phyloP scores from a whole-genome alignment of 2,797 vertebrate genomes.

The Glyptemys insculpta region DNA sequence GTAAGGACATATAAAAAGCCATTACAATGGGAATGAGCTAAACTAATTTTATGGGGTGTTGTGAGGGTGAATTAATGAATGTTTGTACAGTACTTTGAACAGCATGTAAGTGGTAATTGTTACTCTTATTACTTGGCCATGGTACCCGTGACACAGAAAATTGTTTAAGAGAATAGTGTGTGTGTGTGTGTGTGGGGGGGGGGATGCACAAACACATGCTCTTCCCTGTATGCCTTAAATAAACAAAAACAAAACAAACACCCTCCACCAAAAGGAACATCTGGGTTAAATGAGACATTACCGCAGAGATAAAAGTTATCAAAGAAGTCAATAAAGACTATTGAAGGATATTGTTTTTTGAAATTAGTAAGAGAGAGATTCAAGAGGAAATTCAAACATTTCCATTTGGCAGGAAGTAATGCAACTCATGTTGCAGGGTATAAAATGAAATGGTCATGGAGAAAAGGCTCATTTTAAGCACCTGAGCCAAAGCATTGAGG shows the following conservation, averaged over 20 bases:
- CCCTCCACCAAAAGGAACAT: neutral
- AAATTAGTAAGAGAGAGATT: neutral
- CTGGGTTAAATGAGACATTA: neutral
- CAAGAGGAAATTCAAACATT: neutral
- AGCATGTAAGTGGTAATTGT: neutral
- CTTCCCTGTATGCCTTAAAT: neutral
- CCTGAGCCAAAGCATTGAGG: slow-evolving; percentile 44
- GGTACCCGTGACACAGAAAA: neutral
- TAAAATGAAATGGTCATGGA: slow-evolving; percentile 29
- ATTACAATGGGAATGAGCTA: neutral
- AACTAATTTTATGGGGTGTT: neutral
- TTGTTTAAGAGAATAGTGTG: neutral
- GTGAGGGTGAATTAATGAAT: neutral
- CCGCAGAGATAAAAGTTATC: neutral
- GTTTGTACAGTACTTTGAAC: neutral
- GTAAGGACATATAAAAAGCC: neutral
- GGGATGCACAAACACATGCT: neutral
- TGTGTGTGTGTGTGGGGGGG: fast-evolving
- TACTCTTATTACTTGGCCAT: neutral
- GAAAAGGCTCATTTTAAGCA: slow-evolving; percentile 43
- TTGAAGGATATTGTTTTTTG: neutral
- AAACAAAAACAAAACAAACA: neutral
- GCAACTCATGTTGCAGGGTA: neutral
- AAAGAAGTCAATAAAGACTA: neutral
- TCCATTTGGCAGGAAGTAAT: neutral